Evolutionary conservation across 53 echinoderm and acorn worm species (phyloP).

Genomic region (Apostichopus leukothele): DNA sequence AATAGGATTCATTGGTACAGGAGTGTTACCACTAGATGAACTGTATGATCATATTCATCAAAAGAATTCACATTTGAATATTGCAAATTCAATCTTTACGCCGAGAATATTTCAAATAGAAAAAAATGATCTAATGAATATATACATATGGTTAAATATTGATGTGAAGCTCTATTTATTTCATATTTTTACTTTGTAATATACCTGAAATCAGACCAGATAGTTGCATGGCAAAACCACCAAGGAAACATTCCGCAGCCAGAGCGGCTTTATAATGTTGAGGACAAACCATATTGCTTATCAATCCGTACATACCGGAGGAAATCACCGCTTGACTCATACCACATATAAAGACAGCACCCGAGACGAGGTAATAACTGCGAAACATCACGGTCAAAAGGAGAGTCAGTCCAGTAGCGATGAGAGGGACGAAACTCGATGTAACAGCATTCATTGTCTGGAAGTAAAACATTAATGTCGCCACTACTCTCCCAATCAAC

Average conservation of each 20-base stretch:
- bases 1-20: no score
- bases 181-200: not conserved
- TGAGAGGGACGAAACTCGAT: not conserved
- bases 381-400: not conserved
- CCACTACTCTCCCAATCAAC: not conserved
- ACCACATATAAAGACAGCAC: not conserved
- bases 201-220: constrained; percentile 11
- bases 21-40: no score
- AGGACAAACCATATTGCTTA: not conserved
- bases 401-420: not conserved
- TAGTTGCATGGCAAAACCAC: constrained; percentile 7
- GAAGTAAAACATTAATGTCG: not conserved
- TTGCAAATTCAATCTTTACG: no score
- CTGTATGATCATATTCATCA: no score
- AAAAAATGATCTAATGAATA: no score
- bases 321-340: constrained; percentile 5
- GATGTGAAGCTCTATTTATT: no score
- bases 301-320: not conserved
- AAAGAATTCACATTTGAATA: no score
- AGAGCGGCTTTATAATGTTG: not conserved
- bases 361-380: constrained; percentile 9
- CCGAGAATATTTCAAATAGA: no score
- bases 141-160: no score
- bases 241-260: not conserved
- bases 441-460: not conserved